phyloP scores from a whole-genome alignment of 2,113 vertebrate genomes.

The Climacteris rufus region DNA sequence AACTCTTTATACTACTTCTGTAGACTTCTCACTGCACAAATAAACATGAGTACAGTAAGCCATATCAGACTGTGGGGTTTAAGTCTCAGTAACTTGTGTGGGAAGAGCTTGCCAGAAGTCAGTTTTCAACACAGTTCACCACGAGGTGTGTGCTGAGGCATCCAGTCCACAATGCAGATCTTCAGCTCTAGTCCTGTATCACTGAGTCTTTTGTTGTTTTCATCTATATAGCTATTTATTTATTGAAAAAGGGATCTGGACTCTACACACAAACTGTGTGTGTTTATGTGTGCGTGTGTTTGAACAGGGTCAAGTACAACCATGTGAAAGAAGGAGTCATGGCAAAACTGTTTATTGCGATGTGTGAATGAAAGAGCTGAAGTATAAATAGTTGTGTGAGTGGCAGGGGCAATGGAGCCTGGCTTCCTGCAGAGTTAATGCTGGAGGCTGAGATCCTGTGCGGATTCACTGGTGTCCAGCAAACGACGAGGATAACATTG shows the following conservation, averaged over 20 bases:
- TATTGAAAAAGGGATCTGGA: background rate
- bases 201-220: background rate
- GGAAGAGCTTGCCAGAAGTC: background rate
- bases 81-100: background rate
- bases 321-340: slow-evolving; percentile 13
- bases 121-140: background rate
- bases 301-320: slow-evolving; percentile 25
- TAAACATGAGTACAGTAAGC: slow-evolving; percentile 20
- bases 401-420: slow-evolving; percentile 56
- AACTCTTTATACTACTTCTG: background rate
- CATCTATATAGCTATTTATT: background rate
- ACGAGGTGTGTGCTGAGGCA: background rate
- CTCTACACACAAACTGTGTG: background rate
- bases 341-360: slow-evolving; percentile 26
- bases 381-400: slow-evolving; percentile 39
- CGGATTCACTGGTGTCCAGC: background rate
- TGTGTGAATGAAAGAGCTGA: slow-evolving; percentile 2
- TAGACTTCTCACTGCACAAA: slow-evolving; percentile 9
- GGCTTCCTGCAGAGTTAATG: background rate
- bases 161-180: background rate
- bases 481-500: background rate
- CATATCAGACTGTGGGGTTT: background rate
- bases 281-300: background rate
- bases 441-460: background rate
- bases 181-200: background rate